Conservation (phyloP, 2,797 vertebrate genomes). For the Macropodus opercularis region DNA sequence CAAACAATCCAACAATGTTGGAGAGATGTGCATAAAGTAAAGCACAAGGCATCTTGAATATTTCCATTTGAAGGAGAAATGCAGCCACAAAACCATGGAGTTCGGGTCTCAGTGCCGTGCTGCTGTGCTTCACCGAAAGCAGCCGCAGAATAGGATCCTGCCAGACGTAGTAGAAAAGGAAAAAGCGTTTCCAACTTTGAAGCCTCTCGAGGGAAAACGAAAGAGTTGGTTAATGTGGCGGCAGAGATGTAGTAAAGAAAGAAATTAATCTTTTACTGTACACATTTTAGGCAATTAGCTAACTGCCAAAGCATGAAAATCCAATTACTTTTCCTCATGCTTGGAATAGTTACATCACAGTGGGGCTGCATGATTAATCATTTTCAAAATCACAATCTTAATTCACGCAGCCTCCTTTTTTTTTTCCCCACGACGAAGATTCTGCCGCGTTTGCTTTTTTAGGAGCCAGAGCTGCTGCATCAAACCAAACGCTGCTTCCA, state of each 20-base stretch:
- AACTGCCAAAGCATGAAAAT: conserved; percentile 28
- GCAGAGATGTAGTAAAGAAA: background rate
- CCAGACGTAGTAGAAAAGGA: background rate
- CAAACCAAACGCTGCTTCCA: background rate
- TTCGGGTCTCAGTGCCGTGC: background rate
- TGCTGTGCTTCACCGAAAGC: background rate
- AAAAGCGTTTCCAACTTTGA: background rate
- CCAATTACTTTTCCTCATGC: conserved; percentile 21
- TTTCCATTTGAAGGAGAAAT: conserved; percentile 14
- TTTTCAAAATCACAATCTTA: background rate
- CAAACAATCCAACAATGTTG: background rate
- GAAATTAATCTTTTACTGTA: background rate
- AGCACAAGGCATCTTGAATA: conserved; percentile 7
- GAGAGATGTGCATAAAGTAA: background rate
- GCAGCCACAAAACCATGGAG: background rate
- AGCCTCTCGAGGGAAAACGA: background rate
- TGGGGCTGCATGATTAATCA: background rate
- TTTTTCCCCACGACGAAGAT: background rate
- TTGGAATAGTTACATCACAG: conserved; percentile 28
- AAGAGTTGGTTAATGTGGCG: background rate
- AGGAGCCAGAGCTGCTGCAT: background rate
- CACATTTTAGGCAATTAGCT: conserved; percentile 8
- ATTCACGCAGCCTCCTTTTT: background rate
- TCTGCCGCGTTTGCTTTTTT: background rate
- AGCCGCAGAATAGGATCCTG: background rate